These are phyloP conservation scores for Ptyas mucosa DNA, from an alignment of 2,113 vertebrate genomes.

Conservation along the genomic window DNA sequence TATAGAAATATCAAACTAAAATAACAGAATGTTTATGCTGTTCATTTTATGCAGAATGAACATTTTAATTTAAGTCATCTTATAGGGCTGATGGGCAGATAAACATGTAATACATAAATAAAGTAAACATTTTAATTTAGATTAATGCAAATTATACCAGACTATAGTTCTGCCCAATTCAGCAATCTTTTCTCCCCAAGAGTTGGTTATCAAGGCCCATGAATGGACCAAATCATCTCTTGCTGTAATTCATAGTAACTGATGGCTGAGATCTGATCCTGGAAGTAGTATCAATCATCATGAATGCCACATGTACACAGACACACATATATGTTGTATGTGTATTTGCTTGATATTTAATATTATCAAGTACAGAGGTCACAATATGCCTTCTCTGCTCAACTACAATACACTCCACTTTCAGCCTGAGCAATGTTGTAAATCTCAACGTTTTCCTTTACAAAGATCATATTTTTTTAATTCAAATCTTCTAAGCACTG, in stretches of 20 bases:
- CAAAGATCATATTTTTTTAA: neutral
- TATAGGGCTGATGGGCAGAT: neutral
- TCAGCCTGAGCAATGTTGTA: neutral
- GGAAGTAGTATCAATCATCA: neutral
- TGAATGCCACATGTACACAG: neutral
- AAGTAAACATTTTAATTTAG: neutral
- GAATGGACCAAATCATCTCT: neutral
- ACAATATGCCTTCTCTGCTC: neutral
- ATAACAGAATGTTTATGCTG: neutral
- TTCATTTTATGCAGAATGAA: neutral
- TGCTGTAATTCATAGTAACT: neutral
- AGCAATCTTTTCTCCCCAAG: neutral
- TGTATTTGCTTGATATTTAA: neutral
- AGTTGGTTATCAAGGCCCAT: neutral
- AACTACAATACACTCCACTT: neutral
- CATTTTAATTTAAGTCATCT: neutral
- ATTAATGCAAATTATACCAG: neutral
- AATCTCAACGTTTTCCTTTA: neutral
- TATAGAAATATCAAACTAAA: neutral
- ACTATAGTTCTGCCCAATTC: neutral
- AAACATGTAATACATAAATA: neutral
- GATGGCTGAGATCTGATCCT: neutral
- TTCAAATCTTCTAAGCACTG: neutral
- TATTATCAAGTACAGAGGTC: neutral
- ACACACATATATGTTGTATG: neutral